Evolutionary conservation across 2,113 vertebrate species (phyloP), one percentile per base, ranked within the genome.

Genomic region (Apodemus sylvaticus): DNA sequence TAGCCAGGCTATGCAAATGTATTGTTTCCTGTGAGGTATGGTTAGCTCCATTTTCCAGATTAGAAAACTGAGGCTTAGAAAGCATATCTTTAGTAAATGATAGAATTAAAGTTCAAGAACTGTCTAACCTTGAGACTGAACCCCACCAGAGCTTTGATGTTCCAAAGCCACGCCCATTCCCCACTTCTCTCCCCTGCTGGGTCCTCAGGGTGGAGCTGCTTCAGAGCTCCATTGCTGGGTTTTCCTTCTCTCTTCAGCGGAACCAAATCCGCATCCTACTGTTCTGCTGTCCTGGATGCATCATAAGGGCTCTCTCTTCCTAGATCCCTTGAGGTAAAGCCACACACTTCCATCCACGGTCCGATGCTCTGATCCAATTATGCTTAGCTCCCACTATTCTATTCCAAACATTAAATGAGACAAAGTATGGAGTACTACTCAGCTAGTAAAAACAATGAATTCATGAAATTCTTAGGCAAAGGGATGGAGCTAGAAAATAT

Each of bases 41-140:
- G 55, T n/a, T 16, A 95, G 29, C 36, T 91, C 48, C 89, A 94
- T 89, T 95, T 90, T 87, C 68, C 11, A 95, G 70, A 76, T 11
- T 16, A 71, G 36, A 48, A 68, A 78, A 94, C 42, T 22, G 81
- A 87, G 73, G 39, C 36, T 86, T 64, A 66, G 68, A 77, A 31
- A 34, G 48, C 76, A 92, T 20, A 22, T 7, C 89, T 73, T 77
- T 26, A 93, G n/a, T 39, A 51, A 87, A 78, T 8, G 16, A 16
- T 55, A 93, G 55, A 74, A 79, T 16, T 68, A 68, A 86, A 77
- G 68, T 78, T 31, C 60, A 62, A 88, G 79, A 55, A 53, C n/a
- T 0, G 0, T 83, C 45, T 90, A 68, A 86, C 60, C 74, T 86
- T 86, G 64, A 74, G 39, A 60, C 0, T 73, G 51, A 86, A 26